Evolutionary conservation across 2,888 invertebrate species (phyloP), one percentile per base, ranked within the genome.

Genomic region (Rhagium mordax): DNA sequence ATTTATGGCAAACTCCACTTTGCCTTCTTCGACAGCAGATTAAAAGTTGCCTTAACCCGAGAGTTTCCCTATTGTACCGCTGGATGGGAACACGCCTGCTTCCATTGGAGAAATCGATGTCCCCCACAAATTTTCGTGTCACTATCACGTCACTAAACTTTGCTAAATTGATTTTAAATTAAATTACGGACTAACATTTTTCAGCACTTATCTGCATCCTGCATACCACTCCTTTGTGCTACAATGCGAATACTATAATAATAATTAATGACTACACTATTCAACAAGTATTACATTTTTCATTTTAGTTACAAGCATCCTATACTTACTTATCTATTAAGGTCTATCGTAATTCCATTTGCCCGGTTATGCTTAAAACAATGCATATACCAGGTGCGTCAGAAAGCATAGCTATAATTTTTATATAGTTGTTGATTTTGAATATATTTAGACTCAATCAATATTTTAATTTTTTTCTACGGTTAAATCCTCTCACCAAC

Each of bases 101-200:
- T 18, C 53, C 24, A 5, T 29, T 16, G 15, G 20, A 70, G 72
- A 78, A 82, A 82, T 84, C 85, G 83, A 84, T 83, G 82, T 79
- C 79, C 70, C 74, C 77, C 82, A 80, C 83, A 83, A 84, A 84
- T 84, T 84, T 82, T 76, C 83, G 80, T 83, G 85, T 85, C 85
- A 82, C 78, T 80, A 78, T 78, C 79, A 74, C 83, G 82, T 83
- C 83, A 82, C 81, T 82, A 81, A 78, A 81, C 81, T 83, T 81
- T 71, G 75, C 81, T 76, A 85, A 84, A 84, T 86, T 85, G 85
- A 85, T 86, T 85, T 82, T 83, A 84, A 85, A 86, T 85, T 84
- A 85, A 86, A 86, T 86, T 86, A 85, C 85, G 84, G 82, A 77
- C 79, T 78, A 80, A 84, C 85, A 85, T 85, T 86, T 85, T 85